Percentiles rank a stretch among this genome's conserved stretches.
Evolutionary conservation across 1,140 invertebrate genomes (phyloP).

Genomic region (Drosophila burlai): DNA sequence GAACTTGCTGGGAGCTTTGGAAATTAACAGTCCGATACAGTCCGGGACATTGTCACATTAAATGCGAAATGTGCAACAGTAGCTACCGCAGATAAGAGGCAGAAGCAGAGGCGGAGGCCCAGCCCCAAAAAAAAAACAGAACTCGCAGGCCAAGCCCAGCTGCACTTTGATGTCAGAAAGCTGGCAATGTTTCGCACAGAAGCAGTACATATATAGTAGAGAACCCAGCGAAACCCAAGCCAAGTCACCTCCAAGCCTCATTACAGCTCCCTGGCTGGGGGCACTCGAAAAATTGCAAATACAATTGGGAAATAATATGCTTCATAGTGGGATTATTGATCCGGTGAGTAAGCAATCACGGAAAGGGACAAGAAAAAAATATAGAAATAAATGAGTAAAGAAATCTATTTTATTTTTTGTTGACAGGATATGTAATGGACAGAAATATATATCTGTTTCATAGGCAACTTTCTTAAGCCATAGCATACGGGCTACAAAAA

Average conservation of each 20-base stretch:
- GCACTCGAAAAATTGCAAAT: constrained; percentile 15
- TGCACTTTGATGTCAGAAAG: constrained; percentile 76
- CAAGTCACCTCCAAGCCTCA: constrained; percentile 52
- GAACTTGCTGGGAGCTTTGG: constrained; percentile 64
- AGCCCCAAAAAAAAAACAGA: constrained; percentile 30
- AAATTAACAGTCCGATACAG: constrained; percentile 76
- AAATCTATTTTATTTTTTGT: background rate
- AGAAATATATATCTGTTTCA: background rate
- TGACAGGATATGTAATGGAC: background rate
- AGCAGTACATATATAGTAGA: constrained; percentile 17
- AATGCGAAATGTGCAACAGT: constrained; percentile 78
- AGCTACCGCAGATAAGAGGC: constrained; percentile 50
- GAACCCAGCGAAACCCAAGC: constrained; percentile 30
- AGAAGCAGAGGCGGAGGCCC: constrained; percentile 5
- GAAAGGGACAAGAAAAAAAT: background rate
- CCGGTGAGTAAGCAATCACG: background rate
- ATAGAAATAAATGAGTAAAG: background rate
- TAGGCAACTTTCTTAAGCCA: background rate
- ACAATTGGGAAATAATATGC: background rate
- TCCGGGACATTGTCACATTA: constrained; percentile 75
- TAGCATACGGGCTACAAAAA: background rate
- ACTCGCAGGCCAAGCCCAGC: constrained; percentile 69
- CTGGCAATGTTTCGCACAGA: constrained; percentile 23
- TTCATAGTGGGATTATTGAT: background rate
- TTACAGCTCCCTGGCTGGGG: constrained; percentile 50